Conservation (phyloP, 2,888 invertebrate species). For the Dasysyrphus albostriatus region DNA sequence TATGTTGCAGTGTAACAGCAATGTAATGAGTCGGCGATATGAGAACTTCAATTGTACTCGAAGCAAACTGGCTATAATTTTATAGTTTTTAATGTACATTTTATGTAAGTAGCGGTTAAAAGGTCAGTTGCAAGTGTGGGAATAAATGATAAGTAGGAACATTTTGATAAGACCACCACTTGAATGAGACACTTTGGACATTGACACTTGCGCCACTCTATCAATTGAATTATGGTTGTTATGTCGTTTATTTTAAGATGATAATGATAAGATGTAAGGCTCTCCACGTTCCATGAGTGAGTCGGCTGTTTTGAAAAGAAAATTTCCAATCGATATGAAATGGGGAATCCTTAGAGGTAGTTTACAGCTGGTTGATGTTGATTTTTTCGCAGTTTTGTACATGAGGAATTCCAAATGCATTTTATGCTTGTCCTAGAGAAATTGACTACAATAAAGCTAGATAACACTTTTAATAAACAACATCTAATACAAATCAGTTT, state of each 20-base stretch:
- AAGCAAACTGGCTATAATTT: not conserved
- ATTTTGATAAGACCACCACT: not conserved
- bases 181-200: slow-evolving; percentile 11
- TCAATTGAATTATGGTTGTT: not conserved
- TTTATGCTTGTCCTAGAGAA: too few relatives aligned
- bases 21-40: not conserved
- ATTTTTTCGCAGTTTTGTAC: too few relatives aligned
- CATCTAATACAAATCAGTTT: too few relatives aligned
- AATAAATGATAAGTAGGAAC: slow-evolving; percentile 14
- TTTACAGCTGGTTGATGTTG: too few relatives aligned
- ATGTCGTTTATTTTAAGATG: not conserved
- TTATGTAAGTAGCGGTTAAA: slow-evolving; percentile 6
- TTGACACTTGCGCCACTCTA: slow-evolving; percentile 2
- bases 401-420: too few relatives aligned
- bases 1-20: slow-evolving; percentile 4
- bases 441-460: too few relatives aligned
- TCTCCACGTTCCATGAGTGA: too few relatives aligned
- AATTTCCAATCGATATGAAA: too few relatives aligned
- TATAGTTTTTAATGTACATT: not conserved
- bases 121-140: slow-evolving; percentile 19
- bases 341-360: too few relatives aligned
- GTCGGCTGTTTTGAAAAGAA: too few relatives aligned
- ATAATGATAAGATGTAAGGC: not conserved
- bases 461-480: too few relatives aligned
- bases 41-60: not conserved